These are phyloP conservation scores for Apotomis betuletana DNA, from an alignment of 2,888 invertebrate species.

Conservation along the genomic window DNA sequence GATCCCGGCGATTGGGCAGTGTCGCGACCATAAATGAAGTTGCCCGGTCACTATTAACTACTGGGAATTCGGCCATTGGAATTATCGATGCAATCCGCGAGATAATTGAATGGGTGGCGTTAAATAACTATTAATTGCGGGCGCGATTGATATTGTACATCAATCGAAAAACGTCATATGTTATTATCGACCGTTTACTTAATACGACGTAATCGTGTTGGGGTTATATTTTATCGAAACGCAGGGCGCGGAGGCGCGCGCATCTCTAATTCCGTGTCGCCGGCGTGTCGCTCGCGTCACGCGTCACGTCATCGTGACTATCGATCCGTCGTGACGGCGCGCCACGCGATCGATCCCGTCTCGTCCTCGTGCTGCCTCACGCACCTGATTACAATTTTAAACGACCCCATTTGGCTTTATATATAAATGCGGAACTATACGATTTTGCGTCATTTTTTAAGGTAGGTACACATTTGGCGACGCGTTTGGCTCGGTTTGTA, in stretches of 20 bases:
- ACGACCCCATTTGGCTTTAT: conserved; percentile 40
- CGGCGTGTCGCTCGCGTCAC: conserved; percentile 48
- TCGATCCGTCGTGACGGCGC: conserved; percentile 33
- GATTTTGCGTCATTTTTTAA: conserved; percentile 30
- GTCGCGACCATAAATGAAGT: conserved; percentile 70
- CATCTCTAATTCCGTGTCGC: conserved; percentile 16
- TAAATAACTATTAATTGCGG: conserved; percentile 77
- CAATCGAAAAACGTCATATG: conserved; percentile 9
- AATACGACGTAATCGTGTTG: not conserved
- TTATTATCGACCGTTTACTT: not conserved
- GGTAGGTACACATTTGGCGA: conserved; percentile 9
- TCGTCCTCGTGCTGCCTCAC: conserved; percentile 51
- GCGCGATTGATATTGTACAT: conserved; percentile 64
- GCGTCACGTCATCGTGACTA: conserved; percentile 45
- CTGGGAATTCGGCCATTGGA: conserved; percentile 72
- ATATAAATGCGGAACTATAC: conserved; percentile 32
- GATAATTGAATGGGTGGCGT: conserved; percentile 76
- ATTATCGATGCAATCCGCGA: conserved; percentile 74
- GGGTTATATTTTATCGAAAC: conserved; percentile 48
- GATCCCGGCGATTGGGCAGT: conserved; percentile 60
- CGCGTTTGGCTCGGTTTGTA: too few relatives aligned
- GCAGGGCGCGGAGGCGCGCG: conserved; percentile 50
- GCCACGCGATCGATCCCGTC: conserved; percentile 46
- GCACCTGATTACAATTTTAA: conserved; percentile 54
- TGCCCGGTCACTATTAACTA: conserved; percentile 65